These are phyloP conservation scores for Forbesichthys agassizii DNA, from an alignment of 2,113 vertebrate species.

Conservation along the genomic window DNA sequence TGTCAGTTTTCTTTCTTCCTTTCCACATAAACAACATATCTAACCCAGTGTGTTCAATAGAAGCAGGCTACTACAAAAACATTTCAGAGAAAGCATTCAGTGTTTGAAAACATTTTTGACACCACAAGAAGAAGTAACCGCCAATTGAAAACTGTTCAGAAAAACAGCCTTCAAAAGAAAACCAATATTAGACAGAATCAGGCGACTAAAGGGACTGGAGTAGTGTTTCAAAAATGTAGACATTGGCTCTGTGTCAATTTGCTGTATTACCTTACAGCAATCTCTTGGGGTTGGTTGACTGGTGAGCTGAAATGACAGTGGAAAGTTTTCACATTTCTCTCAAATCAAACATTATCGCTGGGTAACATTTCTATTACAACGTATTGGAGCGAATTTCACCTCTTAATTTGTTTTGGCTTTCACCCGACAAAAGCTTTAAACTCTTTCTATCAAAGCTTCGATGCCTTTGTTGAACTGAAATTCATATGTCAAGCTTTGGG, in stretches of 20 bases:
- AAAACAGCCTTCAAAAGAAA: slow-evolving; percentile 10
- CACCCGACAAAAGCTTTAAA: neutral
- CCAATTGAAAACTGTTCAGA: too few species aligned
- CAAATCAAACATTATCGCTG: slow-evolving; percentile 44
- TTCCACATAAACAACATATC: neutral
- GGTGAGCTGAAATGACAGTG: slow-evolving; percentile 77
- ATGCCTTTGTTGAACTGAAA: neutral
- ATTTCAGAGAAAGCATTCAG: neutral
- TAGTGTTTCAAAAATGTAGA: slow-evolving; percentile 50
- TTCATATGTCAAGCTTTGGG: neutral
- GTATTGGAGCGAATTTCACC: neutral
- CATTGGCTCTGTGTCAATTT: slow-evolving; percentile 62
- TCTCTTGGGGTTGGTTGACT: slow-evolving; percentile 70
- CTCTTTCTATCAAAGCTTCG: neutral
- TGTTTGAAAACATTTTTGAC: neutral
- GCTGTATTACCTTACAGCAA: slow-evolving; percentile 77
- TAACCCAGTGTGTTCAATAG: slow-evolving; percentile 1
- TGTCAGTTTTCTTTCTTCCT: neutral
- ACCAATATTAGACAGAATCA: slow-evolving; percentile 26
- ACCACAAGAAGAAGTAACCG: neutral
- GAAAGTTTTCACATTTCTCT: slow-evolving; percentile 71
- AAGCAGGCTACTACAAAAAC: neutral
- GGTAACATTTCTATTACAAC: slow-evolving; percentile 44
- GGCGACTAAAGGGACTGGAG: slow-evolving; percentile 32
- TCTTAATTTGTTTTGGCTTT: neutral